These are phyloP conservation scores for Teinopalpus imperialis DNA, from an alignment of 2,888 invertebrate genomes.

Conservation along the genomic window DNA sequence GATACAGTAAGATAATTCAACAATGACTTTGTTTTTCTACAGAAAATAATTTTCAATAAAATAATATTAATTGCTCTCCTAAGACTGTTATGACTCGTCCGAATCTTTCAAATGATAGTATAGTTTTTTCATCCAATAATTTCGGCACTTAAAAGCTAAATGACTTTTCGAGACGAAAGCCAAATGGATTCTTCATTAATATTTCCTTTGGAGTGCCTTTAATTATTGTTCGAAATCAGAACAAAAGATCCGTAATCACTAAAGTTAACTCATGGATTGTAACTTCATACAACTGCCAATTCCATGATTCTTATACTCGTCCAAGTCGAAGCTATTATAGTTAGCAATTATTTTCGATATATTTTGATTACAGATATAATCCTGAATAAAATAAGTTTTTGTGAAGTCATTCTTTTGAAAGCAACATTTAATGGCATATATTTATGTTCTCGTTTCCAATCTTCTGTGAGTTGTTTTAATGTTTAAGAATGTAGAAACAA, in stretches of 20 bases:
- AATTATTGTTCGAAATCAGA: slow-evolving; percentile 18
- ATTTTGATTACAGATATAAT: too few species aligned
- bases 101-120: slow-evolving; percentile 39
- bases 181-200: slow-evolving; percentile 59
- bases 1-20: background rate
- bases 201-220: slow-evolving; percentile 20
- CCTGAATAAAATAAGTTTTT: too few species aligned
- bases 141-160: slow-evolving; percentile 67
- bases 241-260: slow-evolving; percentile 13
- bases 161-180: slow-evolving; percentile 55
- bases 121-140: slow-evolving; percentile 58
- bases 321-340: too few species aligned
- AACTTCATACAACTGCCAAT: too few species aligned
- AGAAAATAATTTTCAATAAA: background rate
- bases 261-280: too few species aligned
- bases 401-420: too few species aligned
- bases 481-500: too few species aligned
- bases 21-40: background rate
- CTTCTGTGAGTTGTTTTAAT: too few species aligned
- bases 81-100: slow-evolving; percentile 33
- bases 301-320: too few species aligned
- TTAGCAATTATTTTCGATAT: background rate
- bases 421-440: too few species aligned
- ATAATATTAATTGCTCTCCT: slow-evolving; percentile 9
- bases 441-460: too few species aligned